Base-by-base conservation (phyloP, 1,140 invertebrate genomes). In the Solen grandis region DNA sequence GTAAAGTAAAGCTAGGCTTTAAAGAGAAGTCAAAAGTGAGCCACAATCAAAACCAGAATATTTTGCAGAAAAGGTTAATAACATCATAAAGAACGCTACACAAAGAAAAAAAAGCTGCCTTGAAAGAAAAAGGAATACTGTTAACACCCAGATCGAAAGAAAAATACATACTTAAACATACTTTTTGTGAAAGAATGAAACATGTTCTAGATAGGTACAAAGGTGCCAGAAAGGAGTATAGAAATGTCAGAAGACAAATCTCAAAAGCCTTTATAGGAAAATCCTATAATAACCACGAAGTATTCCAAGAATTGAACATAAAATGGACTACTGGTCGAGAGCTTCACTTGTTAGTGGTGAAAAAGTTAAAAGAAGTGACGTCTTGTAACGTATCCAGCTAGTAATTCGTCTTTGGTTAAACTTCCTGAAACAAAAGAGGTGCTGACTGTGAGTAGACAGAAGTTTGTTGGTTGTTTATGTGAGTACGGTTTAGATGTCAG, bases 401-500 rank as follows among this genome's bases (percentile, higher is more conserved):
- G 19, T 60, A 1, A 31, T 59, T 62, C 75, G 65, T 16, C 0
- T 29, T 13, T 5, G n/a, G 22, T 69, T 69, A 60, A 35, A 69
- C 0, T 69, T 55, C 0, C 38, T 78, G 5, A 78, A 8, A 63
- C 75, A 1, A 69, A 60, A 69, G 35, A 78, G 57, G 54, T 78
- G 10, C 54, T 69, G 0, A 69, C 63, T 16, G 55, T 78, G 0
- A 78, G 52, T 0, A 8, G 50, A 1, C 63, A 68, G 14, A 69
- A 19, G 33, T 78, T 78, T 54, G 29, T 31, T 14, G 16, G 10
- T 5, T 78, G 75, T 25, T 69, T 78, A 16, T 78, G 75, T 60
- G 65, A 78, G 33, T 78, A 78, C 36, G 68, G 75, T 50, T 46
- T 78, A n/a, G 70, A 78, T 50, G n/a, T n/a, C n/a, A n/a, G 38